Percentiles rank a stretch among this genome's conserved stretches.
phyloP scores from a whole-genome alignment of 2,797 vertebrate species.

The Mus caroli region DNA sequence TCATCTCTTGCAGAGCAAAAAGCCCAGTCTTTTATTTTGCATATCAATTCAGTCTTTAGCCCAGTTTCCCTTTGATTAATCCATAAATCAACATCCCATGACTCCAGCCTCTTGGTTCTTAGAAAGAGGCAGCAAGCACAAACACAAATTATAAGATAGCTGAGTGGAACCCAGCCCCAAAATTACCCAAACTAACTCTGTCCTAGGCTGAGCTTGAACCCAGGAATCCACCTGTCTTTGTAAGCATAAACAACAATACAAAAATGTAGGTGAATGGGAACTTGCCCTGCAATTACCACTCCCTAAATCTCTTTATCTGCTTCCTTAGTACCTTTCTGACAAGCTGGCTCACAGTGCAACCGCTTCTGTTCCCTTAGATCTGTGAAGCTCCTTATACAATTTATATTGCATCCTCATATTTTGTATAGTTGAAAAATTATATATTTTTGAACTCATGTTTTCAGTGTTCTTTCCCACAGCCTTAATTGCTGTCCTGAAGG shows the following conservation, averaged over 20 bases:
- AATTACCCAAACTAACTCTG: not conserved
- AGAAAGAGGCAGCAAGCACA: not conserved
- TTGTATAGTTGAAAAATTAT: not conserved
- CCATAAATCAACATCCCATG: not conserved
- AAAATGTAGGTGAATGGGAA: no score
- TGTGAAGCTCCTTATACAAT: not conserved
- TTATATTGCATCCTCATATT: not conserved
- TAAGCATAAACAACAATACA: not conserved
- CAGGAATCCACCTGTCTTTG: not conserved
- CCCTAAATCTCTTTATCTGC: not conserved
- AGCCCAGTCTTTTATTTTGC: not conserved
- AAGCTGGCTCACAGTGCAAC: not conserved
- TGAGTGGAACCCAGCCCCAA: not conserved
- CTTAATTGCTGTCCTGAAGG: not conserved
- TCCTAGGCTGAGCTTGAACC: not conserved
- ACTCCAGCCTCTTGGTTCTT: not conserved
- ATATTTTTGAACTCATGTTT: not conserved
- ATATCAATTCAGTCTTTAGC: not conserved
- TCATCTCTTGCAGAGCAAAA: not conserved
- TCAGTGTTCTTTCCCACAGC: not conserved
- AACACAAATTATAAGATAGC: not conserved
- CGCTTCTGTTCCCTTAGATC: no score
- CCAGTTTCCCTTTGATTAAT: not conserved
- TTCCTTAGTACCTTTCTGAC: not conserved
- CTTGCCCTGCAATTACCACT: not conserved